Evolutionary conservation across 2,797 vertebrate genomes (phyloP).

Genomic region (Coregonus sp.): DNA sequence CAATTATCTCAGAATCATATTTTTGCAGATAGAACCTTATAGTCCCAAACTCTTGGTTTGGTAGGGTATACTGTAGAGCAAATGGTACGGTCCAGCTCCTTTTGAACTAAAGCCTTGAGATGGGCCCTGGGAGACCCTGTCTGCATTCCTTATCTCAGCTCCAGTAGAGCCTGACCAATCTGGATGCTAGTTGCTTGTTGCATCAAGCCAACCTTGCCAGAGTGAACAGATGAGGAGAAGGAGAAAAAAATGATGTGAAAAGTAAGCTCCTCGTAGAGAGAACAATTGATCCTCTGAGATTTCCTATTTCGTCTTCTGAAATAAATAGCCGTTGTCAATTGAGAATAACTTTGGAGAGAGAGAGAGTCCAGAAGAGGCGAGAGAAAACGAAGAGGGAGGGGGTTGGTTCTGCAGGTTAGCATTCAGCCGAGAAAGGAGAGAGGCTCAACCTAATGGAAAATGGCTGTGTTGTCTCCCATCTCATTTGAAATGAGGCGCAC

Average conservation of each 20-base stretch:
- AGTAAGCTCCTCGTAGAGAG: constrained; percentile 10
- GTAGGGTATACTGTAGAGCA: too few species aligned
- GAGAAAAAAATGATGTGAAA: background rate
- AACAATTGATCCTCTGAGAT: constrained; percentile 30
- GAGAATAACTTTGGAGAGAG: constrained; percentile 10
- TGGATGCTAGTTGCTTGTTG: background rate
- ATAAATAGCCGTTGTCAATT: constrained; percentile 34
- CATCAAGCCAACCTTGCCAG: background rate
- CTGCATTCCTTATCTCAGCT: background rate
- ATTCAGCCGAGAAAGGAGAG: constrained; percentile 12
- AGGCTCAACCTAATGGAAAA: constrained; percentile 57
- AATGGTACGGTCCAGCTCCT: too few species aligned
- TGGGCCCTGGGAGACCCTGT: too few species aligned
- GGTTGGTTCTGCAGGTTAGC: constrained; percentile 38
- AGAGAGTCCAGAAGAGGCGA: background rate
- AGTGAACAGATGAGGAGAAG: background rate
- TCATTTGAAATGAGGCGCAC: constrained; percentile 56
- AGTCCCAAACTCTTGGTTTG: too few species aligned
- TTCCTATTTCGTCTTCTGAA: constrained; percentile 36
- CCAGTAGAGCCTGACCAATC: background rate
- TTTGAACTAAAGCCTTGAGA: too few species aligned
- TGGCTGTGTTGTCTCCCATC: constrained; percentile 32
- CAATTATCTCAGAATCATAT: too few species aligned
- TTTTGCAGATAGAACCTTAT: too few species aligned
- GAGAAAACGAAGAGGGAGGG: background rate